Base-by-base conservation (phyloP, 2,113 vertebrate genomes). In the Scalopus aquaticus region DNA sequence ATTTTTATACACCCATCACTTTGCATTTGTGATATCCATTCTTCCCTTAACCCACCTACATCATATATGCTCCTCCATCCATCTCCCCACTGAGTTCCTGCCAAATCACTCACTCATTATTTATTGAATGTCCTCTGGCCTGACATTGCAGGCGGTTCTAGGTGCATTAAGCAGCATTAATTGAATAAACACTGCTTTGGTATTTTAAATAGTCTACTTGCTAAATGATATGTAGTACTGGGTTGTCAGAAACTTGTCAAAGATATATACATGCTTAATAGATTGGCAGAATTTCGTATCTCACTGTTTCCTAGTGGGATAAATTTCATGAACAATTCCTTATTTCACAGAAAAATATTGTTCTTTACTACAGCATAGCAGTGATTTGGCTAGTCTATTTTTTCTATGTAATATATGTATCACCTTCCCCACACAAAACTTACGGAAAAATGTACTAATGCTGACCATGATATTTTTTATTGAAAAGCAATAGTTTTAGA, bases 391-490 rank as follows among this genome's bases (percentile, higher is more conserved):
- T 65, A n/a, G n/a, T n/a, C n/a, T n/a, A 19, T 58, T 88, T 91
- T 70, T 93, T 85, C 74, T 67, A 80, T 16, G 11, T 6, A 86
- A 15, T 3, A 51, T 54, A 86, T 69, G 79, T 4, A 79, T 74
- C 35, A 54, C 51, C 28, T 17, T 16, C 13, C 32, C 28, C 42
- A 56, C 20, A 56, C 20, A 56, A 20, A 88, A 80, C 88, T 67
- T 89, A 96, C 30, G 13, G 26, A 7, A 79, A 94, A 95, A 89
- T 54, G 44, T 60, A 93, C 42, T 73, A 93, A 20, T 84, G 67
- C 35, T 90, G 42, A 94, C n/a, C 81, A 96, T 94, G 79, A 95
- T 96, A 95, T 77, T 90, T 95, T 97, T 97, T 97, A 96, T 97
- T 97, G 93, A 94, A 95, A 96, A 97, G 49, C 86, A 95, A 95